Conservation (phyloP, 2,888 invertebrate genomes). For the Empis stercorea region DNA sequence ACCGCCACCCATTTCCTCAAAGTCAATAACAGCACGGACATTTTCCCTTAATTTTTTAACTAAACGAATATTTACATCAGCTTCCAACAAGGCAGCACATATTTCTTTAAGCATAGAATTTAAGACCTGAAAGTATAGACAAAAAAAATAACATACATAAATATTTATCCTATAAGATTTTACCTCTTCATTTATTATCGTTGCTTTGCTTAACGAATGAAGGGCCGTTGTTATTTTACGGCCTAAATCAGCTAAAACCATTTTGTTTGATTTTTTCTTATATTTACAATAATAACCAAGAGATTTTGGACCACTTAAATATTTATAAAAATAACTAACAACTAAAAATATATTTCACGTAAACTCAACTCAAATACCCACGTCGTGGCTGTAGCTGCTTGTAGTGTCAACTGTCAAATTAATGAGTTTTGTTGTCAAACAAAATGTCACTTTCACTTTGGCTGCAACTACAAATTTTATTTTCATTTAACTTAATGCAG, state of each 20-base stretch:
- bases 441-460: too few relatives aligned
- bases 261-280: slow-evolving; percentile 38
- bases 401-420: too few relatives aligned
- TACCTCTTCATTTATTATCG: slow-evolving; percentile 96
- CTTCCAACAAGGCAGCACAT: slow-evolving; percentile 91
- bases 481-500: too few relatives aligned
- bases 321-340: too few relatives aligned
- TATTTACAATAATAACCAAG: too few relatives aligned
- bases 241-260: slow-evolving; percentile 99
- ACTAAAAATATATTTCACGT: too few relatives aligned
- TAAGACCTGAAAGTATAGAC: slow-evolving; percentile 53
- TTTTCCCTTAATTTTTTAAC: slow-evolving; percentile 94
- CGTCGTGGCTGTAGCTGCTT: too few relatives aligned
- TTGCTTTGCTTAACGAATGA: slow-evolving; percentile 94
- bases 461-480: too few relatives aligned
- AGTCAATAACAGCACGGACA: slow-evolving; percentile 94
- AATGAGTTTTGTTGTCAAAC: too few relatives aligned
- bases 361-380: too few relatives aligned
- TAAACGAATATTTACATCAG: slow-evolving; percentile 90
- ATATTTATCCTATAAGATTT: background rate
- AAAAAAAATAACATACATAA: slow-evolving; percentile 4
- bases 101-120: slow-evolving; percentile 99
- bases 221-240: slow-evolving; percentile 97
- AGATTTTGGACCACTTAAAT: too few relatives aligned
- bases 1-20: slow-evolving; percentile 98